These are phyloP conservation scores for Acromyrmex echinatior DNA, from an alignment of 1,140 invertebrate genomes.

Conservation along the genomic window DNA sequence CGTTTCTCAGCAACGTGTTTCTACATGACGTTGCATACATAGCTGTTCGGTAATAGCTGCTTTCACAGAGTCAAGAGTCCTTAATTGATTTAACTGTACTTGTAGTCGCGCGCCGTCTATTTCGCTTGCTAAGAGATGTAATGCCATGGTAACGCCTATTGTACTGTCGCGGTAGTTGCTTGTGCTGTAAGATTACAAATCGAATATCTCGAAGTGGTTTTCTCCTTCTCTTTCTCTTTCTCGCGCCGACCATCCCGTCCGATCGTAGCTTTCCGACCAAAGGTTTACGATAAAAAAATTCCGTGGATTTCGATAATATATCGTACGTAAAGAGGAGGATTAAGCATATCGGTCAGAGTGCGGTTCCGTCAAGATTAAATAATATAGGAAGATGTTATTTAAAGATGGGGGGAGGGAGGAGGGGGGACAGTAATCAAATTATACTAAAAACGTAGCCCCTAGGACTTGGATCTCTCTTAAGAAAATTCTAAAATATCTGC, in stretches of 20 bases:
- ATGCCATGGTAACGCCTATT: slow-evolving; percentile 64
- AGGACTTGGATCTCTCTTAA: slow-evolving; percentile 40
- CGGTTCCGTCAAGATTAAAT: slow-evolving; percentile 69
- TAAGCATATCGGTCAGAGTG: slow-evolving; percentile 57
- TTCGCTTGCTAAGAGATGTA: slow-evolving; percentile 48
- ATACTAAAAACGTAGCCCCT: slow-evolving; percentile 4
- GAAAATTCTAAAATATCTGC: background rate
- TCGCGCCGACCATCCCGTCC: background rate
- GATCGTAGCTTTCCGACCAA: slow-evolving; percentile 5
- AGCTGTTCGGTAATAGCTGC: slow-evolving; percentile 55
- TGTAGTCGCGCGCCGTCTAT: slow-evolving; percentile 50
- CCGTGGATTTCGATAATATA: slow-evolving; percentile 71
- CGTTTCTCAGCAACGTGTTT: slow-evolving; percentile 22
- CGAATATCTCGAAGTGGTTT: slow-evolving; percentile 58
- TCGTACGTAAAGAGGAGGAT: slow-evolving; percentile 74
- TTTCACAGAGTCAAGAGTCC: slow-evolving; percentile 54
- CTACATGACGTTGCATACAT: slow-evolving; percentile 45
- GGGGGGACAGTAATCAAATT: slow-evolving; percentile 22
- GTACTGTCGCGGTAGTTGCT: slow-evolving; percentile 48
- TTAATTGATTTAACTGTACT: slow-evolving; percentile 64
- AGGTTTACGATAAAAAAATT: slow-evolving; percentile 70
- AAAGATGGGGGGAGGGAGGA: background rate
- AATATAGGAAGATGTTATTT: slow-evolving; percentile 45
- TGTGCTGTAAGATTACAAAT: slow-evolving; percentile 64
- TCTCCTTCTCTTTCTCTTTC: slow-evolving; percentile 20